A percentile compares a stretch with the other conserved stretches of the same genome.
phyloP scores from a whole-genome alignment of 2,113 vertebrate genomes.

The Megaceryle torquata region DNA sequence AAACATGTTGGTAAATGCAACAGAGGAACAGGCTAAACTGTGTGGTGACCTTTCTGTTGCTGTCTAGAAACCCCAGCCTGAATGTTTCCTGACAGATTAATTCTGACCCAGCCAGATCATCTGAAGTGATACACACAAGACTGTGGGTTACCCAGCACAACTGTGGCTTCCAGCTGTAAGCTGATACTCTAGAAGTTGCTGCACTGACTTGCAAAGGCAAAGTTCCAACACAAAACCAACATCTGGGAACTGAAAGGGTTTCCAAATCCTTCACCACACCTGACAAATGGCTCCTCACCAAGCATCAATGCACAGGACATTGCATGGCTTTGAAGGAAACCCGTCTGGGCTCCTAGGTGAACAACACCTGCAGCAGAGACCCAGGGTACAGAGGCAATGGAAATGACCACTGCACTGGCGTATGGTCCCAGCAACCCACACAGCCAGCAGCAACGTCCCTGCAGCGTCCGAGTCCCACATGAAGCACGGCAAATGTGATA shows the following conservation, averaged over 20 bases:
- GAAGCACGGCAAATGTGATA: neutral
- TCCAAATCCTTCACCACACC: neutral
- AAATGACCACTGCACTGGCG: accelerated
- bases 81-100: neutral
- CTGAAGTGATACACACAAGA: neutral
- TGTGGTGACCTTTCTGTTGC: neutral
- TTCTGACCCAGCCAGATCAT: neutral
- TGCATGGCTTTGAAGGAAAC: neutral
- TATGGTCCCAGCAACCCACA: neutral
- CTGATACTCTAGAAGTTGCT: neutral
- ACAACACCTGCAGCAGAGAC: neutral
- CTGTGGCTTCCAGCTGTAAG: neutral
- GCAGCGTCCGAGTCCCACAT: neutral
- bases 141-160: neutral
- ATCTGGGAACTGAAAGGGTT: neutral
- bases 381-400: neutral
- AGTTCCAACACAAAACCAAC: neutral
- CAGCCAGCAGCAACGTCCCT: neutral
- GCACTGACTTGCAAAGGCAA: neutral
- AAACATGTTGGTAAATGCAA: neutral
- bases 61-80: neutral
- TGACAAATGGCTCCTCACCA: neutral
- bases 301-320: neutral
- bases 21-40: neutral
- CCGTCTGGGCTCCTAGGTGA: neutral